Percentiles rank a stretch among this genome's conserved stretches.
phyloP scores from a whole-genome alignment of 2,888 invertebrate genomes.

The Drosophila monieri region DNA sequence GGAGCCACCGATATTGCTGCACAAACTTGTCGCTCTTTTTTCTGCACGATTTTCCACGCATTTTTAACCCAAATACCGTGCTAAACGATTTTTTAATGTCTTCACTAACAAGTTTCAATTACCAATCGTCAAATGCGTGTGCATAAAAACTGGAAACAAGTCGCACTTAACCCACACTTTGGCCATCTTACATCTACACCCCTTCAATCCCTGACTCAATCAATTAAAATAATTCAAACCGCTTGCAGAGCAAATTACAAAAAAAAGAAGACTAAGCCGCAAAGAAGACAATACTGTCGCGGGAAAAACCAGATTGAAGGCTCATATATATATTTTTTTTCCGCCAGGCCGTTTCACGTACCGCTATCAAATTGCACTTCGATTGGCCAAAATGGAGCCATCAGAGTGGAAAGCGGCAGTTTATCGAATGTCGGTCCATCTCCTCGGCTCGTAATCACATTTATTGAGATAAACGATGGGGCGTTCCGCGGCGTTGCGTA shows the following conservation, averaged over 20 bases:
- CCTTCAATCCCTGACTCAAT: conserved; percentile 52
- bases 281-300: conserved; percentile 60
- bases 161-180: conserved; percentile 53
- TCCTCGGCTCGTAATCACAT: conserved; percentile 42
- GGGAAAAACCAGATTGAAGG: conserved; percentile 20
- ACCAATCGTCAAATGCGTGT: conserved; percentile 61
- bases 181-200: conserved; percentile 10
- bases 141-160: conserved; percentile 62
- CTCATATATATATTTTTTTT: conserved; percentile 5
- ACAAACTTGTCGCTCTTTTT: conserved; percentile 24
- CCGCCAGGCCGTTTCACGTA: conserved; percentile 55
- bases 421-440: conserved; percentile 8
- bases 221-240: conserved; percentile 77
- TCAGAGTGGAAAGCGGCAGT: conserved; percentile 52
- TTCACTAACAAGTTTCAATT: conserved; percentile 79
- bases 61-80: conserved; percentile 77
- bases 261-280: conserved; percentile 23
- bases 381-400: conserved; percentile 69
- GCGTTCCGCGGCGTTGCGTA: conserved; percentile 43
- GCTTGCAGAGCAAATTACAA: conserved; percentile 68
- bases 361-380: conserved; percentile 64
- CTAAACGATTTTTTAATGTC: conserved; percentile 79
- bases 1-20: conserved; percentile 18
- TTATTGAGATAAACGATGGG: conserved; percentile 53
- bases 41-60: conserved; percentile 78